These are phyloP conservation scores for Drosophila macrothrix DNA, from an alignment of 2,888 invertebrate genomes.

Conservation along the genomic window DNA sequence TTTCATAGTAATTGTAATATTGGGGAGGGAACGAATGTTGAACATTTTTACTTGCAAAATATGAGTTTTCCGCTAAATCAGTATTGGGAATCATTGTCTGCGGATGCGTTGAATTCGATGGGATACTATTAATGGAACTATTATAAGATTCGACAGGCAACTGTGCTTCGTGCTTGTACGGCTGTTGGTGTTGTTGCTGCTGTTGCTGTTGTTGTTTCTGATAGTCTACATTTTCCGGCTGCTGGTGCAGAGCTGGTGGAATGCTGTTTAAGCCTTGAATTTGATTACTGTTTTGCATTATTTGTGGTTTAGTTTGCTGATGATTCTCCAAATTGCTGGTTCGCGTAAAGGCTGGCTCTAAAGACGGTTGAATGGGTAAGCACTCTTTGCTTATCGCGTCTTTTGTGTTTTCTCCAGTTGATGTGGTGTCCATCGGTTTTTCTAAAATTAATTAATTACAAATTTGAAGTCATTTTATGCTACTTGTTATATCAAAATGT, in stretches of 20 bases:
- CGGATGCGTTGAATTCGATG: slow-evolving; percentile 54
- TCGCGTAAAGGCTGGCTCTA: slow-evolving; percentile 17
- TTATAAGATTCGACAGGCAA: slow-evolving; percentile 60
- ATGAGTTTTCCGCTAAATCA: slow-evolving; percentile 60
- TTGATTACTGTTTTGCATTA: slow-evolving; percentile 38
- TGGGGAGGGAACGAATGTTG: slow-evolving; percentile 73
- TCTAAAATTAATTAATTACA: slow-evolving; percentile 24
- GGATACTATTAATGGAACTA: slow-evolving; percentile 56
- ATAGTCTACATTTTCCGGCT: slow-evolving; percentile 38
- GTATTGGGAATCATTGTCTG: slow-evolving; percentile 51
- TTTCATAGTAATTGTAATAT: slow-evolving; percentile 77
- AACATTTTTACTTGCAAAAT: slow-evolving; percentile 67
- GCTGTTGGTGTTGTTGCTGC: slow-evolving; percentile 6
- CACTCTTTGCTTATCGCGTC: slow-evolving; percentile 41
- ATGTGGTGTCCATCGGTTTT: slow-evolving; percentile 36
- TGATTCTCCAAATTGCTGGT: slow-evolving; percentile 15
- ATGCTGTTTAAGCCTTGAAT: slow-evolving; percentile 27
- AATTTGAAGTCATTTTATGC: background rate
- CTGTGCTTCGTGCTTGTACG: slow-evolving; percentile 66
- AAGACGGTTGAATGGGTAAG: slow-evolving; percentile 16
- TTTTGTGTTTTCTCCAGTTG: slow-evolving; percentile 17
- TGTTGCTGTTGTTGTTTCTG: slow-evolving; percentile 39
- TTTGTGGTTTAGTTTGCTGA: slow-evolving; percentile 43
- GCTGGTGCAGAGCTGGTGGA: slow-evolving; percentile 31
- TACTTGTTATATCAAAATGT: background rate